Base-by-base conservation (phyloP, 2,888 invertebrate species). In the Danaus chrysippus region DNA sequence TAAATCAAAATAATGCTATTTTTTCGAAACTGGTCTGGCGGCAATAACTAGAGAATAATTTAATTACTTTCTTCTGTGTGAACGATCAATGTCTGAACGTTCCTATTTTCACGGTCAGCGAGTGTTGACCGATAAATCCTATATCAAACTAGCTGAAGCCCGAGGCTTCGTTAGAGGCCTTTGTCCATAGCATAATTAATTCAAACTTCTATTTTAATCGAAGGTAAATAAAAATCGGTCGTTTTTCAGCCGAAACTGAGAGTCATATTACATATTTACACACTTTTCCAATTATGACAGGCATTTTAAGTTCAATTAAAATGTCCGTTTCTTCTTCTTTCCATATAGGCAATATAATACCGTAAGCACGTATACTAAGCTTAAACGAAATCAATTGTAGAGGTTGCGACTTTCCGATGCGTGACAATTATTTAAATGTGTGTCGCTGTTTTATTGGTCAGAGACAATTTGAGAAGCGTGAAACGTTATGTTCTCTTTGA, bases 61-160 rank as follows among this genome's bases (percentile, higher is more conserved):
- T 49, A 49, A 49, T 49, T 10, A 49, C 49, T 49, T 10, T 10
- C 17, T 13, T 34, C 41, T 49, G 49, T 42, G 62, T 57, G 59
- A 64, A 56, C 58, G 58, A 58, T 43, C 56, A 49, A 42, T 54
- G 44, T 52, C 54, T 55, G 54, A 57, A 52, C 53, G 62, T 59
- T 56, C 17, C 58, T 19, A 61, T 59, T 60, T 66, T 68, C 61
- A 66, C 58, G 68, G 66, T 56, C 68, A 62, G 58, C 68, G 54
- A 56, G 61, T 64, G 44, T 59, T 57, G 49, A 58, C 60, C 58
- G 56, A 60, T 0, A 9, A 49, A 49, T 49, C 15, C 6, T n/a
- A 10, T 46, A 46, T 13, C 6, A 15, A 15, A 15, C 15, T 13
- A 46, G 9, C 15, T 49, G 8, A 10, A 34, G 23, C 23, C 23